Conservation (phyloP, 2,888 invertebrate genomes). For the Pegoplata infirma region DNA sequence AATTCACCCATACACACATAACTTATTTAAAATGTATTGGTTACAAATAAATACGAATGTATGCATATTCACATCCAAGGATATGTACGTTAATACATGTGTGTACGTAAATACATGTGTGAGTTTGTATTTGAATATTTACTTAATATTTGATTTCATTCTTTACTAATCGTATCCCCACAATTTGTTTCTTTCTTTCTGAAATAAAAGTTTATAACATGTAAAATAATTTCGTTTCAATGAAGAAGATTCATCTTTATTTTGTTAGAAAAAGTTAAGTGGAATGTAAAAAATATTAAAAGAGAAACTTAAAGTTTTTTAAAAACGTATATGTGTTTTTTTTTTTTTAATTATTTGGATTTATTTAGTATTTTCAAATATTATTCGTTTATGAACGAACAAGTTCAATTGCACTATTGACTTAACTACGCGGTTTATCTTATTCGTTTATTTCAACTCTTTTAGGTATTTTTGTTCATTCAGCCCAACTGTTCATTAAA, state of each 20-base stretch:
- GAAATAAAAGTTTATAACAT: constrained; percentile 63
- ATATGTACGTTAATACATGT: background rate
- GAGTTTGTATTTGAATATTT: constrained; percentile 3
- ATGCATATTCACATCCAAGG: background rate
- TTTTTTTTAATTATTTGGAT: too few relatives aligned
- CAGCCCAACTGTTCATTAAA: too few relatives aligned
- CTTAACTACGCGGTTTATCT: too few relatives aligned
- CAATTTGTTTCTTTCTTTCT: constrained; percentile 43
- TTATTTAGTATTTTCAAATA: too few relatives aligned
- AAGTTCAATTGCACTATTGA: too few relatives aligned
- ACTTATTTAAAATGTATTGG: background rate
- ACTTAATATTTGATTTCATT: constrained; percentile 4
- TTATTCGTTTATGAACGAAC: too few relatives aligned
- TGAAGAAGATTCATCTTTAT: constrained; percentile 42
- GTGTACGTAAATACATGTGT: background rate
- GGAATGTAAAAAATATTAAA: constrained; percentile 49
- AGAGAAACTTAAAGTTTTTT: background rate
- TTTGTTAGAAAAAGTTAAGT: constrained; percentile 55
- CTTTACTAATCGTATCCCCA: constrained; percentile 12
- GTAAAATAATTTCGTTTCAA: constrained; percentile 63
- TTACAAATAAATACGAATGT: background rate
- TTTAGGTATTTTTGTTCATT: too few relatives aligned
- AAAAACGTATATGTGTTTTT: background rate
- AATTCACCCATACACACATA: constrained; percentile 9
- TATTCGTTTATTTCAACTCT: too few relatives aligned